Percentiles rank a stretch among this genome's conserved stretches.
Evolutionary conservation across 2,888 invertebrate species (phyloP).

Genomic region (Iselma pallidipennis): DNA sequence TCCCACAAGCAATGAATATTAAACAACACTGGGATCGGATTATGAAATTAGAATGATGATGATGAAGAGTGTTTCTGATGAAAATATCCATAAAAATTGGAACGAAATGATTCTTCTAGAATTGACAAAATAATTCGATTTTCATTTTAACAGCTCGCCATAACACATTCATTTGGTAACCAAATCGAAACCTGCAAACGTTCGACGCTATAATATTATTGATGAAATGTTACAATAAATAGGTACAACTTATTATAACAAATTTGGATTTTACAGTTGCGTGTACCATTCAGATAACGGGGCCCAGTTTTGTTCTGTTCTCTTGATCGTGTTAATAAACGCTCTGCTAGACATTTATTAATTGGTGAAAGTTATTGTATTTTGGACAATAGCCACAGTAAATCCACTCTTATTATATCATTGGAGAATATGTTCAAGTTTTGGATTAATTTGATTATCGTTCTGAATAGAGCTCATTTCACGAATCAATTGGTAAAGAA

Average conservation of each 20-base stretch:
- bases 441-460: conserved; percentile 6
- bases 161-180: too few species aligned
- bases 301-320: conserved; percentile 8
- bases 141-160: neutral
- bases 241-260: neutral
- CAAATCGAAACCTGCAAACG: too few species aligned
- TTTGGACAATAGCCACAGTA: conserved; percentile 23
- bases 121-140: neutral
- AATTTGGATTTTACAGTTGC: too few species aligned
- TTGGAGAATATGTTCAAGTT: conserved; percentile 17
- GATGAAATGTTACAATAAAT: too few species aligned
- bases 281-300: conserved; percentile 36
- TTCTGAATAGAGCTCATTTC: conserved; percentile 14
- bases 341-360: conserved; percentile 35
- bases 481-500: conserved; percentile 10
- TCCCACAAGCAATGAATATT: conserved; percentile 32
- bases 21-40: conserved; percentile 27
- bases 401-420: too few species aligned
- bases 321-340: conserved; percentile 28
- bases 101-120: neutral
- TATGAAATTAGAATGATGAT: conserved; percentile 31
- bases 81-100: neutral
- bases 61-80: conserved; percentile 2
- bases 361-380: conserved; percentile 26
- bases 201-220: too few species aligned